Conservation (phyloP, 2,797 vertebrate species). For the Hemitrygon akajei region DNA sequence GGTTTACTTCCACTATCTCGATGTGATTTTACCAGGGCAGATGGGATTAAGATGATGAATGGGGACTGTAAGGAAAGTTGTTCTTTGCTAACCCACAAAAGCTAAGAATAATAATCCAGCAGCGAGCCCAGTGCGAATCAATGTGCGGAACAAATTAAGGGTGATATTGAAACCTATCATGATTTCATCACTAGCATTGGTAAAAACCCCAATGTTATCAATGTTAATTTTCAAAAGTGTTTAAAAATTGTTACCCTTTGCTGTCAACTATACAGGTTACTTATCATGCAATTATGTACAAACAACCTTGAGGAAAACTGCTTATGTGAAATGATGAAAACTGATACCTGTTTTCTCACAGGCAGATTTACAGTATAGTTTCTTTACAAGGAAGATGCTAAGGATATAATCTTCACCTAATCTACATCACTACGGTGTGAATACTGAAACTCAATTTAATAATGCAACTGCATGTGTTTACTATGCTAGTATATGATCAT, state of each 20-base stretch:
- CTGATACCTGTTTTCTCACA: not conserved
- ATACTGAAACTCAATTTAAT: not conserved
- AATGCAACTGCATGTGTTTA: not conserved
- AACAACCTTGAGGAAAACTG: not conserved
- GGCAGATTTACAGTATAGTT: too few relatives aligned
- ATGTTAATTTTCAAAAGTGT: not conserved
- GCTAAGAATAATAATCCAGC: not conserved
- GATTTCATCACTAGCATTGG: not conserved
- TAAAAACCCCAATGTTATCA: not conserved
- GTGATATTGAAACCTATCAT: not conserved
- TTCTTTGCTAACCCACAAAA: not conserved
- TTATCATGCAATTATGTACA: not conserved
- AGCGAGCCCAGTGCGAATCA: not conserved
- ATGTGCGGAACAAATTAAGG: not conserved
- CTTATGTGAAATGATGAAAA: not conserved
- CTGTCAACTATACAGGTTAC: not conserved
- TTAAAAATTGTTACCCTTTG: not conserved
- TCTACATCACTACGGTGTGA: not conserved
- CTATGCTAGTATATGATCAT: not conserved
- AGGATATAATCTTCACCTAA: not conserved
- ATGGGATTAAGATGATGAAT: not conserved
- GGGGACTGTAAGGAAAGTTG: not conserved
- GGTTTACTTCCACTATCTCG: not conserved
- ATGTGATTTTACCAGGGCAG: not conserved
- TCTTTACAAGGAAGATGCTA: not conserved